Conservation (phyloP, 2,113 vertebrate species). For the Megalops atlanticus region DNA sequence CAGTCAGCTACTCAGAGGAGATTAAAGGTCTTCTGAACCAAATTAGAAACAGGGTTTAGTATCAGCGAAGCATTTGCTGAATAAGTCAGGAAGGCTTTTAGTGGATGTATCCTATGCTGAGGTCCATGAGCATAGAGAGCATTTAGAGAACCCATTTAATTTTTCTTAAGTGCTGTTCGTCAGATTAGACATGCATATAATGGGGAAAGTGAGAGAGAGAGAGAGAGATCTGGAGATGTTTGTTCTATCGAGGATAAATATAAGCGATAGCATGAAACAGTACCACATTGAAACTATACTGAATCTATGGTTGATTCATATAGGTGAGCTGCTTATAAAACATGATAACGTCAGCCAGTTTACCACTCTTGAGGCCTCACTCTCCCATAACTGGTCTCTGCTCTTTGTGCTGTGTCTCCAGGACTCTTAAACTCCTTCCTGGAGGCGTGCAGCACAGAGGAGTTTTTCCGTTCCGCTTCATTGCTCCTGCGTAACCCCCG, state of each 20-base stretch:
- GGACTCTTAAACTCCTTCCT: conserved; percentile 74
- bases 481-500: conserved; percentile 75
- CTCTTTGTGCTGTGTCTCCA: conserved; percentile 39
- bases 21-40: conserved; percentile 16
- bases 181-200: no score
- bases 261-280: background rate
- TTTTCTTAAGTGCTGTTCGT: background rate
- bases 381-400: conserved; percentile 3
- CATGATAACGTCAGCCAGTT: background rate
- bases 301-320: background rate
- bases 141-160: background rate
- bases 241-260: background rate
- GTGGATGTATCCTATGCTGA: conserved; percentile 6
- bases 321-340: background rate
- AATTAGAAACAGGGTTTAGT: conserved; percentile 32
- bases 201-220: conserved; percentile 11
- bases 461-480: conserved; percentile 79
- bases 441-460: conserved; percentile 79
- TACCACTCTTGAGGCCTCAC: background rate
- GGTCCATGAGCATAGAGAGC: background rate
- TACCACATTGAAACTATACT: background rate
- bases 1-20: conserved; percentile 23
- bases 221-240: background rate
- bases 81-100: conserved; percentile 21
- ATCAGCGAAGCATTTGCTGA: background rate